These are phyloP conservation scores for Dascyllus trimaculatus DNA, from an alignment of 2,113 vertebrate genomes.

Conservation along the genomic window DNA sequence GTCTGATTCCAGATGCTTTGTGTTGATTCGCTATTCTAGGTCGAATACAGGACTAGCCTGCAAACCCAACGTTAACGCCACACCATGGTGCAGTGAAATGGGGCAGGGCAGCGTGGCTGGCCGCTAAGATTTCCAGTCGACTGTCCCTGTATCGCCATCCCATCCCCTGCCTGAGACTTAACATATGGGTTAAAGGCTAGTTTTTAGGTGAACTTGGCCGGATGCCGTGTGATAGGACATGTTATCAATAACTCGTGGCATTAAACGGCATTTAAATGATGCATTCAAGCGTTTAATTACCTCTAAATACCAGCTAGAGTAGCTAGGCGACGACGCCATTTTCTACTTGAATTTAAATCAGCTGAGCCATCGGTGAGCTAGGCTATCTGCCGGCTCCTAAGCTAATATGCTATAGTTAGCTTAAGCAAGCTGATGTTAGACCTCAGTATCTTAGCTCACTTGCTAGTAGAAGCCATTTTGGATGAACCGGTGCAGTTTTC, in stretches of 20 bases:
- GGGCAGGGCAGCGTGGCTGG: slow-evolving; percentile 45
- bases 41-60: not conserved
- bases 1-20: not conserved
- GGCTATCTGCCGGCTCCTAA: slow-evolving; percentile 39
- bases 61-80: not conserved
- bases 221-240: too few species aligned
- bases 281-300: not conserved
- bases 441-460: slow-evolving; percentile 24
- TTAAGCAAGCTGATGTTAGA: slow-evolving; percentile 13
- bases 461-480: slow-evolving; percentile 84
- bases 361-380: slow-evolving; percentile 43
- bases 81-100: slow-evolving; percentile 31
- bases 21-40: not conserved
- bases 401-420: slow-evolving; percentile 56
- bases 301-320: not conserved
- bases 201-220: not conserved
- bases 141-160: slow-evolving; percentile 16
- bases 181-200: not conserved
- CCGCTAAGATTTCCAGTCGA: slow-evolving; percentile 10
- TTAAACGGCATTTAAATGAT: not conserved
- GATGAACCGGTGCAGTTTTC: slow-evolving; percentile 63
- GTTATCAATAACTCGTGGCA: rapidly evolving
- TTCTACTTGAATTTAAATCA: slow-evolving; percentile 66
- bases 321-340: slow-evolving; percentile 77
- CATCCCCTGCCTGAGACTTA: not conserved